Base-by-base conservation (phyloP, 2,888 invertebrate species). In the Oscheius myriophilus region DNA sequence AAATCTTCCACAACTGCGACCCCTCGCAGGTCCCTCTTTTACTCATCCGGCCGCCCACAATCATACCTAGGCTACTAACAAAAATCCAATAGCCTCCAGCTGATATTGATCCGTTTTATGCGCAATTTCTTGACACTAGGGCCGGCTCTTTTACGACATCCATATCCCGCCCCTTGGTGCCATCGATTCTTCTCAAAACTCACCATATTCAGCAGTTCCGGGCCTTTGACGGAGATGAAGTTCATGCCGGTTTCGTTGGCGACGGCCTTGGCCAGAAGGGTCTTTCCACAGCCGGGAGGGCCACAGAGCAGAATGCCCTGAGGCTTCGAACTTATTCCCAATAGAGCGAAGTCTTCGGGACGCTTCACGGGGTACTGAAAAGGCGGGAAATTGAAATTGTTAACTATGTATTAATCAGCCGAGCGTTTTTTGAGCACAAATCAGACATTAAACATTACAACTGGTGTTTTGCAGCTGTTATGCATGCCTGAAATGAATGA, bases 201-300 rank as follows among this genome's bases (percentile, higher is more conserved):
- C 1, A 93, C 93, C 97, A 97, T 98, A 87, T 95, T 97, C 68
- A 98, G 90, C 64, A 98, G 88, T 88, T 98, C 98, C 0, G 98
- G 97, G 18, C 98, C 98, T 89, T 97, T 98, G 0, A 98, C 96
- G 9, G 96, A 95, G 82, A 98, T 95, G 83, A 98, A 98, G 89
- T 97, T 98, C 49, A 98, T 93, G 42, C 96, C 96, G 46, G 96
- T 95, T 89, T 98, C 97, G 89, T 97, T 97, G 0, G 98, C 97
- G 46, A 98, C 92, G 26, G 97, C 98, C 90, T 98, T 98, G 1
- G 97, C 98, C 62, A 98, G 88, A 39, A 98, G 89, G 0, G 98
- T 98, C 89, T 98, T 98, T 54, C 84, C 85, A 84, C 88, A 89
- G 18, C 97, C 97, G 6, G 97, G 97, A 7, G 98, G 98, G 0